Evolutionary conservation across 2,888 invertebrate species (phyloP).

Genomic region (Bellardia pandia): DNA sequence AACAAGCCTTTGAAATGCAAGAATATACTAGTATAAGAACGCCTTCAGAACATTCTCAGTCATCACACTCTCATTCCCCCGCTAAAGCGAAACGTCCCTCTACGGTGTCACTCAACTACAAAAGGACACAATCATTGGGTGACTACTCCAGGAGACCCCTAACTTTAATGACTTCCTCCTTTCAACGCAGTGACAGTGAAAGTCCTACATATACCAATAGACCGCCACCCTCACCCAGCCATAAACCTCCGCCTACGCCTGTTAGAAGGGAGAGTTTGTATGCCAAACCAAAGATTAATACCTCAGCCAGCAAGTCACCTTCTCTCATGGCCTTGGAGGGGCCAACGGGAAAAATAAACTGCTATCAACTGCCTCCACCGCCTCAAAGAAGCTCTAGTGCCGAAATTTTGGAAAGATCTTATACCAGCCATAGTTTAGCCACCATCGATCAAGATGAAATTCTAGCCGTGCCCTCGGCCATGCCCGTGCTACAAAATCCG

Average conservation of each 20-base stretch:
- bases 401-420: conserved; percentile 81
- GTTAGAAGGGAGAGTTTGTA: conserved; percentile 81
- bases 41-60: conserved; percentile 74
- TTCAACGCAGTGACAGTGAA: conserved; percentile 75
- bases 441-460: conserved; percentile 82
- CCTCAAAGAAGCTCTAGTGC: conserved; percentile 82
- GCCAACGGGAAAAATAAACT: conserved; percentile 72
- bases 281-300: conserved; percentile 81
- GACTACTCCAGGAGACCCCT: conserved; percentile 75
- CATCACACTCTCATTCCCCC: conserved; percentile 68
- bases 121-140: conserved; percentile 78
- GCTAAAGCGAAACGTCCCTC: conserved; percentile 74
- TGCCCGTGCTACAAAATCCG: conserved; percentile 81
- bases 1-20: conserved; percentile 81
- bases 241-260: conserved; percentile 79
- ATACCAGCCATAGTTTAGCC: conserved; percentile 80
- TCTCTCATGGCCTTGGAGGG: conserved; percentile 30
- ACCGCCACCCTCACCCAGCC: conserved; percentile 76
- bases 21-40: conserved; percentile 76
- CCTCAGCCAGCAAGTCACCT: conserved; percentile 75
- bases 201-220: conserved; percentile 72
- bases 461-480: conserved; percentile 81
- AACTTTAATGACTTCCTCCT: conserved; percentile 75
- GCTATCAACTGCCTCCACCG: conserved; percentile 78
- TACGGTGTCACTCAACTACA: conserved; percentile 71